Conservation (phyloP, 2,888 invertebrate species). For the Aporophyla lueneburgensis region DNA sequence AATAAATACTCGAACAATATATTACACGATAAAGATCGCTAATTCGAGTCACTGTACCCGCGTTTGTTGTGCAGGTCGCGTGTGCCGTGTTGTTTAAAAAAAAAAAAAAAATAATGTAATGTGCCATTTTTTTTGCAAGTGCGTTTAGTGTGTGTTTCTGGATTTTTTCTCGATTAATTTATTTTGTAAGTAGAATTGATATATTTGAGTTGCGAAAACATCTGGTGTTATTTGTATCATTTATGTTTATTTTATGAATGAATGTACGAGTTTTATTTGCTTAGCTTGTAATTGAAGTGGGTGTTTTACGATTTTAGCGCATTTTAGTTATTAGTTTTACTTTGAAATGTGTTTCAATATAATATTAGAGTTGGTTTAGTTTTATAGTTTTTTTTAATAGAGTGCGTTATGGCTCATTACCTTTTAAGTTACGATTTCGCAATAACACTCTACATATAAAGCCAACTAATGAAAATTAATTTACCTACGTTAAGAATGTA, state of each 20-base stretch:
- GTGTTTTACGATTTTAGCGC: not conserved
- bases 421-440: slow-evolving; percentile 17
- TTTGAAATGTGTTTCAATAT: not conserved
- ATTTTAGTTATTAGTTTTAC: slow-evolving; percentile 2
- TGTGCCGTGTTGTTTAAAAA: slow-evolving; percentile 54
- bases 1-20: slow-evolving; percentile 63
- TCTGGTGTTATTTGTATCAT: not conserved
- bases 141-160: slow-evolving; percentile 32
- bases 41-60: slow-evolving; percentile 63
- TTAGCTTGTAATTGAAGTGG: not conserved
- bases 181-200: slow-evolving; percentile 47
- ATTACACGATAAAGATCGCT: slow-evolving; percentile 61
- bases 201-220: slow-evolving; percentile 5
- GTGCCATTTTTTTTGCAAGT: slow-evolving; percentile 44
- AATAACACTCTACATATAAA: not conserved
- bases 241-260: slow-evolving; percentile 5
- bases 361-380: not conserved
- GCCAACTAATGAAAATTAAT: slow-evolving; percentile 23
- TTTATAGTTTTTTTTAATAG: not conserved
- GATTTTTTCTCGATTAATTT: slow-evolving; percentile 18
- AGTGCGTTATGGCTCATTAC: not conserved
- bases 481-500: not conserved
- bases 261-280: slow-evolving; percentile 3
- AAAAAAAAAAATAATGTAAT: slow-evolving; percentile 48
- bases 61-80: slow-evolving; percentile 44